Base-by-base conservation (phyloP, 2,888 invertebrate genomes). In the Onchidella celtica region DNA sequence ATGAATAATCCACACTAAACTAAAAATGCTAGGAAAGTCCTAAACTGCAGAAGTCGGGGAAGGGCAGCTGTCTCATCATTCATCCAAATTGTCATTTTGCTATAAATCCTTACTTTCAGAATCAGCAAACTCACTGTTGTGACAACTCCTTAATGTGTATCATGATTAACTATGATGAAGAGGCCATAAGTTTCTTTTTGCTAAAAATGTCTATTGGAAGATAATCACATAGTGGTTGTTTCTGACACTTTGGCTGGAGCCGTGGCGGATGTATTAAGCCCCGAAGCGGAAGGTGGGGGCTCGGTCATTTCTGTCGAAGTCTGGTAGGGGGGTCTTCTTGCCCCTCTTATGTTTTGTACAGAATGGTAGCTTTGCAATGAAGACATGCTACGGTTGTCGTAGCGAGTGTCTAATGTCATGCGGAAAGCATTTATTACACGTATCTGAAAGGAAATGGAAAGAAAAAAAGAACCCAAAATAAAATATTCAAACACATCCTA, bases 361-460 rank as follows among this genome's bases (percentile, higher is more conserved):
- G 92, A 92, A 85, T 92, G 92, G 88, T 88, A 89, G 87, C 92
- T 92, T 88, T 91, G 91, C 78, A 92, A 87, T 55, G 92, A 92
- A 79, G 92, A 89, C 85, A 93, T 85, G 88, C 92, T 92, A 89
- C 89, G 90, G 95, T 89, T 92, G 94, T 97, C 97, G 93, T 96
- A 96, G 93, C 97, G 97, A 94, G 97, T 96, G 95, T 98, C 98
- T 95, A 99, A 96, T 95, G 99, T 99, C 96, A 98, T 98, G 95
- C 99, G 98, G 96, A 99, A 99, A 95, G 99, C 99, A 95, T 99
- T 99, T 95, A 99, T 99, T 95, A 99, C 99, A 95, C 99, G 98
- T 95, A 99, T 99, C 99, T 99, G 97, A 94, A 94, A 93, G 87
- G 86, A 85, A 83, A 87, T 87, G 87, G 70, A 81, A 32, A 66